These are phyloP conservation scores for Molanna angustata DNA, from an alignment of 2,888 invertebrate species.

Conservation along the genomic window DNA sequence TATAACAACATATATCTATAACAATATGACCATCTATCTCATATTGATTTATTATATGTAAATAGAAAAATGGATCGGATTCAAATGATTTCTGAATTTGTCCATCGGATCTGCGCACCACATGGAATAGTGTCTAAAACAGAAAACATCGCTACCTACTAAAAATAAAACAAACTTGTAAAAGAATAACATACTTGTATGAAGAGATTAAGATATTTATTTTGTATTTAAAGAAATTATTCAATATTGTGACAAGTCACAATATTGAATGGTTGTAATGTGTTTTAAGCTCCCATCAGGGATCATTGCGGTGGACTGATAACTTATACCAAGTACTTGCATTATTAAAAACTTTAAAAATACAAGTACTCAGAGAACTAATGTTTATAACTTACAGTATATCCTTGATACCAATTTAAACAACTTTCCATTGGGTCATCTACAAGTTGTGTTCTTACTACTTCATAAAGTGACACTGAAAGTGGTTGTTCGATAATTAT, in stretches of 20 bases:
- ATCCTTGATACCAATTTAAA: slow-evolving; percentile 72
- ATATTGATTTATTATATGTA: slow-evolving; percentile 85
- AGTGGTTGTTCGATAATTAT: slow-evolving; percentile 89
- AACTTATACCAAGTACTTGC: no score
- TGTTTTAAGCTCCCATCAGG: no score
- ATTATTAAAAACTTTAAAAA: no score
- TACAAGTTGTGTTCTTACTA: slow-evolving; percentile 59
- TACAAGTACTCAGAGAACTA: no score
- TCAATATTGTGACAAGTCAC: no score
- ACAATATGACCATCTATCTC: slow-evolving; percentile 67
- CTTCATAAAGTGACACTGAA: slow-evolving; percentile 62
- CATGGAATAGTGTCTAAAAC: slow-evolving; percentile 54
- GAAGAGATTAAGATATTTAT: no score
- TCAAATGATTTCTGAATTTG: slow-evolving; percentile 51
- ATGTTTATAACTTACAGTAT: slow-evolving; percentile 57
- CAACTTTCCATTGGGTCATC: slow-evolving; percentile 66
- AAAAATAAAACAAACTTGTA: no score
- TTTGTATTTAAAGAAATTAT: no score
- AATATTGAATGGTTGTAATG: no score
- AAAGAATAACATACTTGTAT: no score
- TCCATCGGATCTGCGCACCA: slow-evolving; percentile 48
- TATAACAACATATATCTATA: slow-evolving; percentile 80
- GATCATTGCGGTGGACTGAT: no score
- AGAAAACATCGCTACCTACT: no score
- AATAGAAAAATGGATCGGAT: slow-evolving; percentile 72